Percentiles rank a stretch among this genome's conserved stretches.
These are phyloP conservation scores for Pterois miles DNA, from an alignment of 2,797 vertebrate species.

Conservation along the genomic window DNA sequence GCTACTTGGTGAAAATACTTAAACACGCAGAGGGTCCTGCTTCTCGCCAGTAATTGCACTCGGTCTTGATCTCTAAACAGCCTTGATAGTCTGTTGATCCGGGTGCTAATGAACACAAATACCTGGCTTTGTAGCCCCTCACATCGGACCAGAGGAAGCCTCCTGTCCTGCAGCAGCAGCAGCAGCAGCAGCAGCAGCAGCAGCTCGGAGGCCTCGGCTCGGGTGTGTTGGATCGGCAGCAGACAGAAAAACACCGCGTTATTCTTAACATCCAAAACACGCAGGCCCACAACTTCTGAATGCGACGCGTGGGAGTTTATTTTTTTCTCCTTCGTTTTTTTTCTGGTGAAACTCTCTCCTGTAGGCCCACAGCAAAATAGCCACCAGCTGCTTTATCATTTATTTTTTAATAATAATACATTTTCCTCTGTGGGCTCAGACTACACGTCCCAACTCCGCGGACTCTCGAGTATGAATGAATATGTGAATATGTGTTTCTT, in stretches of 20 bases:
- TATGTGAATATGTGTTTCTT: constrained; percentile 17
- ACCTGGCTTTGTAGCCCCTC: constrained; percentile 70
- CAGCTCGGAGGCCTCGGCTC: constrained; percentile 58
- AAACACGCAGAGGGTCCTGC: constrained; percentile 54
- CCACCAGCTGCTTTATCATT: constrained; percentile 49
- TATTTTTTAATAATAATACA: constrained; percentile 19
- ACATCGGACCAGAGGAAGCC: constrained; percentile 36
- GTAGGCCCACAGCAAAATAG: constrained; percentile 13
- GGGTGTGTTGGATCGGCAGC: constrained; percentile 39
- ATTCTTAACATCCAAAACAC: constrained; percentile 63
- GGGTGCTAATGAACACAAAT: constrained; percentile 80
- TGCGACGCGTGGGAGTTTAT: constrained; percentile 57
- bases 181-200: neutral
- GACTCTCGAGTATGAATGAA: neutral
- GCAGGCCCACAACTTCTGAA: constrained; percentile 59
- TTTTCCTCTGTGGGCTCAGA: constrained; percentile 3
- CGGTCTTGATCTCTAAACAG: constrained; percentile 74
- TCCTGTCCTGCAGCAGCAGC: too few relatives aligned
- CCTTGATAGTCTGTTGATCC: constrained; percentile 80
- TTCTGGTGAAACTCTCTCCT: constrained; percentile 18
- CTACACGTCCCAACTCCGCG: neutral
- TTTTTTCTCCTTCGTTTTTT: neutral
- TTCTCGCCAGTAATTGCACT: constrained; percentile 68
- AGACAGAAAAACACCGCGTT: constrained; percentile 26
- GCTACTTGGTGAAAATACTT: constrained; percentile 56